Conservation (phyloP, 2,888 invertebrate species). For the Ormyrus thymus region DNA sequence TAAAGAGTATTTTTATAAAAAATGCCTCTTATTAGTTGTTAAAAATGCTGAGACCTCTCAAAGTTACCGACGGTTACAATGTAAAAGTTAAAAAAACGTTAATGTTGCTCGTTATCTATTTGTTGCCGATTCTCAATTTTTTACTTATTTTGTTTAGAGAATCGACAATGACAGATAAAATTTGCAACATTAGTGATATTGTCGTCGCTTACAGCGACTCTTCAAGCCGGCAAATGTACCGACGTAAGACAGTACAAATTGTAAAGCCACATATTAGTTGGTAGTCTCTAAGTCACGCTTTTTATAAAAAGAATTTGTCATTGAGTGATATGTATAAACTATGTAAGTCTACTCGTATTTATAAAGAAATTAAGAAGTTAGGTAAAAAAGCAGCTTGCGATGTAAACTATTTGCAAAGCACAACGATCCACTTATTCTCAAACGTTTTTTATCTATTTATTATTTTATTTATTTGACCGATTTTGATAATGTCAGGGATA, state of each 20-base stretch:
- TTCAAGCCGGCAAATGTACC: constrained; percentile 48
- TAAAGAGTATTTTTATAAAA: constrained; percentile 52
- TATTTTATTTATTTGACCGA: constrained; percentile 16
- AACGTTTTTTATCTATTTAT: constrained; percentile 29
- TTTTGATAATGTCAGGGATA: neutral
- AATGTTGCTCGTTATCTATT: constrained; percentile 18
- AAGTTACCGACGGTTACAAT: constrained; percentile 52
- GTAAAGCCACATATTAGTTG: constrained; percentile 55
- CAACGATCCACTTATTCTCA: constrained; percentile 8
- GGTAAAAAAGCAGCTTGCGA: constrained; percentile 1
- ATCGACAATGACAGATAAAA: constrained; percentile 20
- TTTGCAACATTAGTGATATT: constrained; percentile 34
- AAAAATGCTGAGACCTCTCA: constrained; percentile 47
- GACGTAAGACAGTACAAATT: constrained; percentile 56
- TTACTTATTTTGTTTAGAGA: constrained; percentile 16
- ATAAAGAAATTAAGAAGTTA: constrained; percentile 33
- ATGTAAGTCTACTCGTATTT: constrained; percentile 49
- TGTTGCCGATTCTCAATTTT: constrained; percentile 27
- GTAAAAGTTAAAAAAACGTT: constrained; percentile 26
- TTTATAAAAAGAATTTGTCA: constrained; percentile 52
- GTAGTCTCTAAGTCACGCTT: constrained; percentile 53
- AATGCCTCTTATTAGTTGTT: constrained; percentile 40
- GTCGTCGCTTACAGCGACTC: constrained; percentile 36
- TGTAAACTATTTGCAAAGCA: constrained; percentile 4
- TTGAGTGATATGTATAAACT: constrained; percentile 54